Evolutionary conservation across 2,113 vertebrate species (phyloP).

Genomic region (Oreochromis aureus): DNA sequence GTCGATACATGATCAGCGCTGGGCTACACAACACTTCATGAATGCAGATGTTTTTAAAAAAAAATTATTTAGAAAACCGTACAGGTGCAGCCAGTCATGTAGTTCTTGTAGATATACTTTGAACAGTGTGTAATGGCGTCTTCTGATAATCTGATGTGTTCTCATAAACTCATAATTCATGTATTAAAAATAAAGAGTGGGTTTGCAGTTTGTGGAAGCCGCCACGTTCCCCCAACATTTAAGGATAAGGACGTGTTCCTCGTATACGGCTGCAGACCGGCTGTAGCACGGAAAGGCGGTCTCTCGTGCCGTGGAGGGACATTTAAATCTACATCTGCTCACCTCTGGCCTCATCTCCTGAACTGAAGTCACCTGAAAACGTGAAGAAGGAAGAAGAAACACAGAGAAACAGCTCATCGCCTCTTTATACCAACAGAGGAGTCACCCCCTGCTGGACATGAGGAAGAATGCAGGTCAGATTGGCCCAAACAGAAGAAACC

Average conservation of each 20-base stretch:
- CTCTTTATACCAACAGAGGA: background rate
- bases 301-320: fast-evolving
- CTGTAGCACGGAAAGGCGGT: background rate
- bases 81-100: background rate
- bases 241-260: background rate
- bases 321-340: fast-evolving
- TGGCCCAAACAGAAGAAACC: background rate
- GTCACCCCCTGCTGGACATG: background rate
- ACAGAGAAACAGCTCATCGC: background rate
- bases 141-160: background rate
- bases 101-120: fast-evolving
- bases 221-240: background rate
- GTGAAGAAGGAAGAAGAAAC: background rate
- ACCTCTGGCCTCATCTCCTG: background rate
- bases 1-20: background rate
- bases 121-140: background rate
- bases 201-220: background rate
- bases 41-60: background rate
- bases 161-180: background rate
- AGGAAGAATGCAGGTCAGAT: background rate
- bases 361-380: background rate
- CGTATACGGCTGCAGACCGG: fast-evolving
- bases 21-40: background rate
- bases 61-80: background rate
- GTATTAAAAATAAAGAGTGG: background rate